Conservation (phyloP, 2,888 invertebrate genomes). For the Apamea monoglypha region DNA sequence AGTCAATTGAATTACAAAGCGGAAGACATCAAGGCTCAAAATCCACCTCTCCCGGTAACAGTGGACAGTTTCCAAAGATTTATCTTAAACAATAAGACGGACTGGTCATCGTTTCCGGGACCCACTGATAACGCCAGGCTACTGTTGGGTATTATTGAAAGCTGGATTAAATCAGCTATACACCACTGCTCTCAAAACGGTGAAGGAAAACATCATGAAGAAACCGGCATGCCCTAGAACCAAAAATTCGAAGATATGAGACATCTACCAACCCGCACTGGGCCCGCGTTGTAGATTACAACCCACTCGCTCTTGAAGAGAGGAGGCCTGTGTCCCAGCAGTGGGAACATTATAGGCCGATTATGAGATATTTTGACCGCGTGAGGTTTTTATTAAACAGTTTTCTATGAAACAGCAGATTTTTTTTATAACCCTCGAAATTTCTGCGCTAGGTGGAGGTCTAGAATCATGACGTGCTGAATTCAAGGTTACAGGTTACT, state of each 20-base stretch:
- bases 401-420: no score
- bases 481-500: not conserved
- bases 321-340: not conserved
- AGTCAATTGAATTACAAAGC: slow-evolving; percentile 32
- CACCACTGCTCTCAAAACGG: not conserved
- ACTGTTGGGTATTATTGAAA: not conserved
- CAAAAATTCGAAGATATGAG: not conserved
- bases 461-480: not conserved
- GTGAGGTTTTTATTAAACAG: no score
- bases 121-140: slow-evolving; percentile 28
- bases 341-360: not conserved
- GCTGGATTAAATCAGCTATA: not conserved
- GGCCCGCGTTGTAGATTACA: not conserved
- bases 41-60: not conserved
- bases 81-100: slow-evolving; percentile 34
- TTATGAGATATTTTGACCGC: not conserved
- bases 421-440: no score
- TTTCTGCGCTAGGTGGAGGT: not conserved
- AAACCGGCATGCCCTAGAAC: not conserved
- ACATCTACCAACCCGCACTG: not conserved
- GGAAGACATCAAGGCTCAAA: slow-evolving; percentile 15
- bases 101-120: slow-evolving; percentile 38
- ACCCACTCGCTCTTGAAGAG: no score
- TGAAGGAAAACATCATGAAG: not conserved
- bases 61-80: slow-evolving; percentile 48